Evolutionary conservation across 2,888 invertebrate species (phyloP).

Genomic region (Chromoteleia sp.): DNA sequence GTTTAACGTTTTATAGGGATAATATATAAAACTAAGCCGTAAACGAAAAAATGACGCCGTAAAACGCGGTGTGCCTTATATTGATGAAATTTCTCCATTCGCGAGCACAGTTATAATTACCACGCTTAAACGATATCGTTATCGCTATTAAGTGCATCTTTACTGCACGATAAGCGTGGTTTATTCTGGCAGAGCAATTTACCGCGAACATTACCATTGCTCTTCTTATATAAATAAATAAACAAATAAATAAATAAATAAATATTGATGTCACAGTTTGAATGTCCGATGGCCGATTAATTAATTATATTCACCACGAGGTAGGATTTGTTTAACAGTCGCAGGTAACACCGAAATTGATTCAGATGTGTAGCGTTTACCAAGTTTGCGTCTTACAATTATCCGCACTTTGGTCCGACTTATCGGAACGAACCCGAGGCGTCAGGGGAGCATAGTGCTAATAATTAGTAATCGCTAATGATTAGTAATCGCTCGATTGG

Average conservation of each 20-base stretch:
- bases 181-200: constrained; percentile 14
- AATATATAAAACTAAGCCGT: constrained; percentile 27
- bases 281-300: constrained; percentile 35
- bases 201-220: constrained; percentile 2
- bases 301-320: constrained; percentile 36
- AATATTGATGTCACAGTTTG: not conserved
- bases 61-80: constrained; percentile 38
- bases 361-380: constrained; percentile 14
- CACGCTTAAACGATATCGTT: constrained; percentile 49
- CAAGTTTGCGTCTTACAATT: constrained; percentile 34
- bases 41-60: constrained; percentile 12
- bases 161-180: constrained; percentile 23
- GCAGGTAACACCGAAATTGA: constrained; percentile 25
- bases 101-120: constrained; percentile 47
- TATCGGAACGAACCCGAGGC: constrained; percentile 39
- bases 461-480: constrained; percentile 62
- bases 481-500: no score
- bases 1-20: constrained; percentile 45
- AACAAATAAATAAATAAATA: no score
- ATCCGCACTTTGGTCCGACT: constrained; percentile 34
- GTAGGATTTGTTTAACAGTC: constrained; percentile 4
- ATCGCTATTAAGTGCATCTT: constrained; percentile 44
- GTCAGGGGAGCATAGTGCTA: constrained; percentile 40
- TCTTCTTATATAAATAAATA: no score
- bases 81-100: constrained; percentile 43